phyloP scores from a whole-genome alignment of 2,888 invertebrate species.

The Erebia ligea region DNA sequence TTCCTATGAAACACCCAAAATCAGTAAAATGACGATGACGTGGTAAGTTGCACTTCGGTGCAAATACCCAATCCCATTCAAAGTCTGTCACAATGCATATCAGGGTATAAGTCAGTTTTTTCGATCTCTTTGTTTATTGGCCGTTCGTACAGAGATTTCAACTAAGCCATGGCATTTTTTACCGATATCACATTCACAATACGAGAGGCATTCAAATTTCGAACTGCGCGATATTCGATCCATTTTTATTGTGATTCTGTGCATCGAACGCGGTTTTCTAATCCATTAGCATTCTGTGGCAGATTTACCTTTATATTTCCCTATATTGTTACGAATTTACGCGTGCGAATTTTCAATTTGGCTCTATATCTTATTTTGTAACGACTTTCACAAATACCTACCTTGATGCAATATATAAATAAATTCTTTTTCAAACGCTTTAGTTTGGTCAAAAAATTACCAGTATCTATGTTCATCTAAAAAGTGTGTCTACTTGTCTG shows the following conservation, averaged over 20 bases:
- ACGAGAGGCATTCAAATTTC: conserved; percentile 25
- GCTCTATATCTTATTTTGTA: not conserved
- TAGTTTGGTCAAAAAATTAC: no score
- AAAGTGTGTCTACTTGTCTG: not conserved
- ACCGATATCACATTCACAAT: conserved; percentile 29
- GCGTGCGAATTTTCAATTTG: not conserved
- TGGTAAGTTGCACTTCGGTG: conserved; percentile 3
- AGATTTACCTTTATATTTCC: conserved; percentile 3
- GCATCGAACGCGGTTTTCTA: conserved; percentile 27
- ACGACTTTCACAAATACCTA: not conserved
- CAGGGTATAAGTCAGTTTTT: conserved; percentile 53
- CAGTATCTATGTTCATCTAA: not conserved
- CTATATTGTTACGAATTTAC: no score
- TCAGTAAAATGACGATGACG: not conserved
- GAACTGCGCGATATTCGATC: conserved; percentile 15
- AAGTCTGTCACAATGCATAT: conserved; percentile 58
- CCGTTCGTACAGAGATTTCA: conserved; percentile 31
- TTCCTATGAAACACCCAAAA: no score
- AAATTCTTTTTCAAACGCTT: no score
- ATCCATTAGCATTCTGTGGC: conserved; percentile 27
- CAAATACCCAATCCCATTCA: conserved; percentile 42
- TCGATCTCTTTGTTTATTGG: conserved; percentile 51
- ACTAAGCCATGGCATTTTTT: conserved; percentile 24
- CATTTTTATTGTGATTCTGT: conserved; percentile 26
- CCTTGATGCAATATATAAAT: not conserved